These are phyloP conservation scores for Nasua narica DNA, from an alignment of 2,797 vertebrate species.

Conservation along the genomic window DNA sequence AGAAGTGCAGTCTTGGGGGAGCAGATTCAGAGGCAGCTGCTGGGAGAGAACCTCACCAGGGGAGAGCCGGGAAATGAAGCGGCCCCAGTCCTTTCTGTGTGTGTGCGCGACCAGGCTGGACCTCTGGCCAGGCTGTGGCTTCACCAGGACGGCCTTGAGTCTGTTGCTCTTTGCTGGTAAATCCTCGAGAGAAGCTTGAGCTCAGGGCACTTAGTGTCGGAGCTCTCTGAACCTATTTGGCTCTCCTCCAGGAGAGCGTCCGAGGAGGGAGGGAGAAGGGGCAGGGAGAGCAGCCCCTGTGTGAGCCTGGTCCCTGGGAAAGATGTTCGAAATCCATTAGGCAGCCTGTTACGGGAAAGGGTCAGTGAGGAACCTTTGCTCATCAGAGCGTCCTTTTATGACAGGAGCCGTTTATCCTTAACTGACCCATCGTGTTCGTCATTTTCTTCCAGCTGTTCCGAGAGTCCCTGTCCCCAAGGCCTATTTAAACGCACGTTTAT, in stretches of 20 bases:
- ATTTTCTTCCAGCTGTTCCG: background rate
- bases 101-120: accelerated
- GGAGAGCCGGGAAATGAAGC: background rate
- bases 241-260: background rate
- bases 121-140: background rate
- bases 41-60: background rate
- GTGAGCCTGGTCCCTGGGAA: background rate
- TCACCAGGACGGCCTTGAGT: background rate
- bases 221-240: background rate
- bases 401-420: background rate
- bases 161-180: background rate
- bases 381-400: background rate
- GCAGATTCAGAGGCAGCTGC: background rate
- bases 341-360: background rate
- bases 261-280: background rate
- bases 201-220: background rate
- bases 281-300: background rate
- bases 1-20: background rate
- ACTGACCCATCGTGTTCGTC: background rate
- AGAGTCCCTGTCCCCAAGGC: background rate
- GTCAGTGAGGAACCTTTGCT: background rate
- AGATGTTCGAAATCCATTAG: background rate
- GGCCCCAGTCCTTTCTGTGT: background rate
- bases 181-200: background rate
- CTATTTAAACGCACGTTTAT: background rate